These are phyloP conservation scores for Drosophila arizonae DNA, from an alignment of 1,140 invertebrate species.

Conservation along the genomic window DNA sequence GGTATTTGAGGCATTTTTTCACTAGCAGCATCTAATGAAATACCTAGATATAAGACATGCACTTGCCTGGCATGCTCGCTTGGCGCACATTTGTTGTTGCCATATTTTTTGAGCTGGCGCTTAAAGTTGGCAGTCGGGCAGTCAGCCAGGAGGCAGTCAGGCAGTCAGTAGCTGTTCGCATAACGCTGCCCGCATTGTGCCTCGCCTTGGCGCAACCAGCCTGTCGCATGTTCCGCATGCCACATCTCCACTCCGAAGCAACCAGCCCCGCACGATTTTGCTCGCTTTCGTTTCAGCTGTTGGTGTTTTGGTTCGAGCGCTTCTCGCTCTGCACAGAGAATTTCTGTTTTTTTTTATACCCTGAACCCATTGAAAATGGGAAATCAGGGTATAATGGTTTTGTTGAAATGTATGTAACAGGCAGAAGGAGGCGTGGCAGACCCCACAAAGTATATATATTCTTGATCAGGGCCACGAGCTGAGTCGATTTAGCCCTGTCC, in stretches of 20 bases:
- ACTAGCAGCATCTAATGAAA: background rate
- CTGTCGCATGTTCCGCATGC: background rate
- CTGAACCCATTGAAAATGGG: too few species aligned
- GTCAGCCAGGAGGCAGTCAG: background rate
- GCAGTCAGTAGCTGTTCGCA: conserved; percentile 13
- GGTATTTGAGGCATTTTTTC: too few species aligned
- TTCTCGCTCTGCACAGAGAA: conserved; percentile 30
- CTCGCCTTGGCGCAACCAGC: conserved; percentile 5
- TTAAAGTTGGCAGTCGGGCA: conserved; percentile 44
- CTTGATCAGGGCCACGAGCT: too few species aligned
- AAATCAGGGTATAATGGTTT: too few species aligned
- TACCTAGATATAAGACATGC: background rate
- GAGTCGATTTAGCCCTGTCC: too few species aligned
- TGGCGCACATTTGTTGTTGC: background rate
- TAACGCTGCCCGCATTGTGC: conserved; percentile 73
- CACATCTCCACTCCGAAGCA: background rate
- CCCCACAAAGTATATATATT: too few species aligned
- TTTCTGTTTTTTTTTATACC: too few species aligned
- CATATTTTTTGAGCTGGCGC: conserved; percentile 19
- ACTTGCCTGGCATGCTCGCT: background rate
- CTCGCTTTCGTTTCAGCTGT: conserved; percentile 49
- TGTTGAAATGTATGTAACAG: too few species aligned
- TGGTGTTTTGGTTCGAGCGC: conserved; percentile 60
- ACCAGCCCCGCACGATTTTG: background rate
- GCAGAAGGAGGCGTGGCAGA: too few species aligned